Base-by-base conservation (phyloP, 2,113 vertebrate species). In the Odocoileus virginianus region DNA sequence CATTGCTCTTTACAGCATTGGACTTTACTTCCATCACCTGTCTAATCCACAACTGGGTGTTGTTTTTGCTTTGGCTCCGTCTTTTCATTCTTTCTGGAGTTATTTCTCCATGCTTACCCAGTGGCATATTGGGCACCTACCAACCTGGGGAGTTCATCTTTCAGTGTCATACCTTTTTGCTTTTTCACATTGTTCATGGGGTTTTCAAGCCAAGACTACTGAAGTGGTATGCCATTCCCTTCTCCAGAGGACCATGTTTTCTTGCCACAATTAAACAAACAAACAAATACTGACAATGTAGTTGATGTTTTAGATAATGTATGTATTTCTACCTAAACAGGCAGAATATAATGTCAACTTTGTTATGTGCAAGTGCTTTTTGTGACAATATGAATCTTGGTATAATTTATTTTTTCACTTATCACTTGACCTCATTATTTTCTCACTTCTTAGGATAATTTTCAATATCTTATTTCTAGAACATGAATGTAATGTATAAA, bases 401-500 rank as follows among this genome's bases (percentile, higher is more conserved):
- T 9, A 84, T 67, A 89, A 78, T 87, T 95, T 92, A 79, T 30
- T 93, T 86, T 67, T 84, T 74, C 25, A 95, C 15, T 79, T 89
- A 86, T 85, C n/a, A 87, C 50, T 40, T 94, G 89, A 93, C 45
- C 33, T 89, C 54, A 94, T 92, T 95, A 40, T 87, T 60, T 90
- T 91, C 85, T 94, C 55, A 61, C 27, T 85, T 60, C 33, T 95
- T 92, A 91, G 15, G 88, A 67, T 28, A n/a, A 78, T 94, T 93
- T 96, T 40, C 30, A 91, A 15, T 13, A 96, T 95, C 17, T 79
- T 91, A 52, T 92, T 97, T 94, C 83, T 88, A 85, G 67, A 93
- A 43, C 43, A 64, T 95, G 85, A 96, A 94, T 36, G 36, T 67
- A 67, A 84, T 36, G 2, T 6, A 2, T 67, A 95, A 85, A 92